Conservation (phyloP, 2,888 invertebrate genomes). For the Eupelmus urozonus region DNA sequence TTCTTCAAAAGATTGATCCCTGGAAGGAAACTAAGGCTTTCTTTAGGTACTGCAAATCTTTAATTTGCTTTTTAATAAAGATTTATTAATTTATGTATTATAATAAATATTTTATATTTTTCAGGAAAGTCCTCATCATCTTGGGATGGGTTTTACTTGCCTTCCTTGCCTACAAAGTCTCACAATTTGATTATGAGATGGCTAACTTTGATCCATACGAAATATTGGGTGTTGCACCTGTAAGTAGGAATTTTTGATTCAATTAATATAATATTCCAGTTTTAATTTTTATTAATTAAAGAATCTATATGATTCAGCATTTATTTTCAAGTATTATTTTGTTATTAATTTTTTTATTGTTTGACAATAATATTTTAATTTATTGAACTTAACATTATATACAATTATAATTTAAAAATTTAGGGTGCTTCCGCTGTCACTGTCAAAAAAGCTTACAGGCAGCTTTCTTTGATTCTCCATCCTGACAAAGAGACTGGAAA, state of each 20-base stretch:
- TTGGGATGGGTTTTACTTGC: conserved; percentile 90
- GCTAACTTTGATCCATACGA: conserved; percentile 99
- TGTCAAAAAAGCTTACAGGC: conserved; percentile 97
- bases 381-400: background rate
- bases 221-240: conserved; percentile 92
- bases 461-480: conserved; percentile 94
- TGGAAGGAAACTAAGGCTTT: conserved; percentile 91
- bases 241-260: conserved; percentile 72
- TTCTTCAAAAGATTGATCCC: conserved; percentile 91
- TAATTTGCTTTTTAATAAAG: background rate
- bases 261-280: no score
- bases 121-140: conserved; percentile 87
- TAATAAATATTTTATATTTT: conserved; percentile 62
- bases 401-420: conserved; percentile 54
- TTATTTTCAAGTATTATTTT: background rate
- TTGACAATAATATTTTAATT: conserved; percentile 7
- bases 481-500: conserved; percentile 99
- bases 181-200: conserved; percentile 98
- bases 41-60: conserved; percentile 78
- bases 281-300: background rate
- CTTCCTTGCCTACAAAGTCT: conserved; percentile 92
- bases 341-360: conserved; percentile 12
- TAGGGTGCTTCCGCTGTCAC: conserved; percentile 91
- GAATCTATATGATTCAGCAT: no score
- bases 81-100: conserved; percentile 14